Evolutionary conservation across 2,797 vertebrate genomes (phyloP).

Genomic region (Oreochromis mossambicus): DNA sequence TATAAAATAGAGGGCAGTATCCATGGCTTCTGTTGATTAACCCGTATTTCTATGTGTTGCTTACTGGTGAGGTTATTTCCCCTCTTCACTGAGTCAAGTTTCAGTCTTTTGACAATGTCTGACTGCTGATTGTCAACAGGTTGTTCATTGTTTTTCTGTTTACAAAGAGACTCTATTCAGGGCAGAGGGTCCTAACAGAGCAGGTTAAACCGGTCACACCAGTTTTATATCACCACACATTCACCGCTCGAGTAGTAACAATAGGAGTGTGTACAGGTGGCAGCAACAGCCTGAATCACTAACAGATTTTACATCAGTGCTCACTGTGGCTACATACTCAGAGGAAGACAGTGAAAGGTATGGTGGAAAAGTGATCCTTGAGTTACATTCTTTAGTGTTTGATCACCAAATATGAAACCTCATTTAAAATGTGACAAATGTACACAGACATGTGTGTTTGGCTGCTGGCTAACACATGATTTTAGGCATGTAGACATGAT

Average conservation of each 20-base stretch:
- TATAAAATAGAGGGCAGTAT: neutral
- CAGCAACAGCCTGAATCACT: neutral
- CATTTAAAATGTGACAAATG: neutral
- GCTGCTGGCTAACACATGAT: neutral
- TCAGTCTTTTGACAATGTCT: neutral
- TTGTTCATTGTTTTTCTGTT: neutral
- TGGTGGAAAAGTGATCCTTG: neutral
- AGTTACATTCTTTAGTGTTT: neutral
- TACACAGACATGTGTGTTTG: neutral
- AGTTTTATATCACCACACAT: neutral
- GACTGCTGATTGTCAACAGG: neutral
- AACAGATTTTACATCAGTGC: neutral
- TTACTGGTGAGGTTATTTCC: neutral
- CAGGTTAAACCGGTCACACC: conserved; percentile 20
- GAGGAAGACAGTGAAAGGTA: neutral
- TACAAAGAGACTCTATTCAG: neutral
- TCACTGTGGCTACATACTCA: neutral
- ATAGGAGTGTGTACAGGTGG: neutral
- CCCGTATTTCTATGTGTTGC: neutral
- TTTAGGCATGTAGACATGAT: neutral
- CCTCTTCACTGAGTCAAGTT: neutral
- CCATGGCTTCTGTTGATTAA: neutral
- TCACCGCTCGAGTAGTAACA: neutral
- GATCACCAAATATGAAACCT: neutral
- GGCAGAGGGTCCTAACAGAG: neutral